Evolutionary conservation across 2,113 vertebrate species (phyloP).

Genomic region (Lucifuga dentata): DNA sequence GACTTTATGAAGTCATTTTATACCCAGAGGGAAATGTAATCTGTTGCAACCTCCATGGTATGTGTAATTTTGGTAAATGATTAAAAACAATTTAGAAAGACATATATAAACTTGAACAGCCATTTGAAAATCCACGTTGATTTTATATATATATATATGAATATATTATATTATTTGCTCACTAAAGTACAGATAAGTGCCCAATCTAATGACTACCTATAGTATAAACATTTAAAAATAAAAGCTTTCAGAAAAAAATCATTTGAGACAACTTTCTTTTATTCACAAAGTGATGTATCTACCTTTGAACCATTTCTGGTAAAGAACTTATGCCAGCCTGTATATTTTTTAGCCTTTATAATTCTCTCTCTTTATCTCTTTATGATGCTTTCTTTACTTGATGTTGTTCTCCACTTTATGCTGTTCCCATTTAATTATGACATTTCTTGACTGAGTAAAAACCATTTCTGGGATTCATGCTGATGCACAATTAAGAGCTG

Average conservation of each 20-base stretch:
- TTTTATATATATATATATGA: too few species aligned
- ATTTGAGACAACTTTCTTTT: background rate
- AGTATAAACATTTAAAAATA: background rate
- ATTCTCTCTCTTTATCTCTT: background rate
- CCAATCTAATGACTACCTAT: background rate
- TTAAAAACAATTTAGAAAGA: too few species aligned
- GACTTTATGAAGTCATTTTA: slow-evolving; percentile 18
- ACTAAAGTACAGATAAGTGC: too few species aligned
- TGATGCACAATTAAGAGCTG: background rate
- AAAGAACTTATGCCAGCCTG: slow-evolving; percentile 1
- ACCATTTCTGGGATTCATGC: slow-evolving; percentile 1
- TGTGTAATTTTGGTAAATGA: too few species aligned
- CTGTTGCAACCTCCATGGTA: background rate
- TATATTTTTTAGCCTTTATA: background rate
- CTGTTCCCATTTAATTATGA: slow-evolving; percentile 24
- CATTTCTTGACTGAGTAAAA: slow-evolving; percentile 1
- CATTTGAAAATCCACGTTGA: background rate
- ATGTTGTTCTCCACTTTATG: slow-evolving; percentile 40
- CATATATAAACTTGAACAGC: background rate
- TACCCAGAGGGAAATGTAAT: slow-evolving; percentile 14
- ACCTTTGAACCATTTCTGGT: slow-evolving; percentile 35
- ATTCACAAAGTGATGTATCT: slow-evolving; percentile 19
- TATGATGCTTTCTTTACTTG: background rate
- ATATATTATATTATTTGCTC: too few species aligned
- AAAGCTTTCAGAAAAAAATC: background rate